Percentiles rank a stretch among this genome's conserved stretches.
Evolutionary conservation across 2,888 invertebrate genomes (phyloP).

Genomic region (Cryptocheilus praepositus): DNA sequence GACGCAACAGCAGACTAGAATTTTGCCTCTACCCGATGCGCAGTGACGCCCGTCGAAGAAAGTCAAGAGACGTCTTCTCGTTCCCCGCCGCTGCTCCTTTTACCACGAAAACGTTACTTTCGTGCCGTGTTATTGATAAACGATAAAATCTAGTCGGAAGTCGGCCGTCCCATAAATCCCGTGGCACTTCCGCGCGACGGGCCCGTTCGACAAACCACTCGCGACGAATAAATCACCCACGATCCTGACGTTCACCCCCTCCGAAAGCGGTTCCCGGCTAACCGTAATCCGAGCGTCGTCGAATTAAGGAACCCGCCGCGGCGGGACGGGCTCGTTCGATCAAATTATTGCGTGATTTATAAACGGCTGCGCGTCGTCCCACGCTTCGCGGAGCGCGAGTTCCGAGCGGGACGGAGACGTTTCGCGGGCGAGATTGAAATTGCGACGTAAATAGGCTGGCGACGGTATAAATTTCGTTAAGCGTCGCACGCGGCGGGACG

Average conservation of each 20-base stretch:
- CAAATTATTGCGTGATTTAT: constrained; percentile 48
- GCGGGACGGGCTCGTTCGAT: constrained; percentile 24
- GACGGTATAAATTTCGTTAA: too few species aligned
- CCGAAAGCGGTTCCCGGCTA: constrained; percentile 45
- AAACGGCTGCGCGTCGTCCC: neutral
- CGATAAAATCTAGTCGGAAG: constrained; percentile 68
- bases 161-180: constrained; percentile 62
- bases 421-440: too few species aligned
- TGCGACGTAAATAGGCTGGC: too few species aligned
- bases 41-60: too few species aligned
- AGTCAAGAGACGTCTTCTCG: too few species aligned
- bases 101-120: constrained; percentile 46
- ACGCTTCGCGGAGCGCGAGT: too few species aligned
- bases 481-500: too few species aligned
- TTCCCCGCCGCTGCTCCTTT: too few species aligned
- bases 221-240: constrained; percentile 66
- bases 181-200: constrained; percentile 64
- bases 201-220: constrained; percentile 67
- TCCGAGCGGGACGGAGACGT: too few species aligned
- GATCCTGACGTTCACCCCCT: neutral
- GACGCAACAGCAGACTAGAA: too few species aligned
- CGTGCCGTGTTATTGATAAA: constrained; percentile 66
- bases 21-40: too few species aligned
- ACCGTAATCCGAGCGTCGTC: constrained; percentile 51
- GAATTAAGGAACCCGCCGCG: constrained; percentile 46